These are phyloP conservation scores for Alethe castanea DNA, from an alignment of 2,113 vertebrate species.

Conservation along the genomic window DNA sequence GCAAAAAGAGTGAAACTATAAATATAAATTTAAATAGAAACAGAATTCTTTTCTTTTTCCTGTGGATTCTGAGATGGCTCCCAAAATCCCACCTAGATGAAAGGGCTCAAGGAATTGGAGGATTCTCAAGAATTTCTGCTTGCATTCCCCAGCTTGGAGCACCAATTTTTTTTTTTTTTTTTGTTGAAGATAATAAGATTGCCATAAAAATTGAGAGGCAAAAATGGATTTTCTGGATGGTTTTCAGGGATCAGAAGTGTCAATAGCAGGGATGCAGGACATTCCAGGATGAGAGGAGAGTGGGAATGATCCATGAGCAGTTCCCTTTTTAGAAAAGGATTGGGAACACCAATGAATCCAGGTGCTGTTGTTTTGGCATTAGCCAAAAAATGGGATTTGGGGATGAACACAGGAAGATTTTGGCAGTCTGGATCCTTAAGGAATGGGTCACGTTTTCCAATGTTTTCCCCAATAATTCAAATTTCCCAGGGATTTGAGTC, in stretches of 20 bases:
- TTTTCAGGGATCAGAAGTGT: not conserved
- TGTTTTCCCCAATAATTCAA: not conserved
- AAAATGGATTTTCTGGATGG: too few species aligned
- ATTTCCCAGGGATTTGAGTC: not conserved
- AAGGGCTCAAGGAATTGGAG: not conserved
- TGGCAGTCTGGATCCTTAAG: not conserved
- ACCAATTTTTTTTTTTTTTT: too few species aligned
- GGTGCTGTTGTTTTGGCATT: not conserved
- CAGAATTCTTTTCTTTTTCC: fast-evolving
- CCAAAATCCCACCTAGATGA: not conserved
- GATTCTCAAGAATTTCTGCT: not conserved
- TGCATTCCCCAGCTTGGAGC: too few species aligned
- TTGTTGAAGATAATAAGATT: too few species aligned
- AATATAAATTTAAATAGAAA: not conserved
- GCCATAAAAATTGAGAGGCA: too few species aligned
- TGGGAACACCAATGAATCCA: not conserved
- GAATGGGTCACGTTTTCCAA: not conserved
- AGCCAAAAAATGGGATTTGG: not conserved
- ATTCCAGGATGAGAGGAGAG: not conserved
- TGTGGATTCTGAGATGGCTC: not conserved
- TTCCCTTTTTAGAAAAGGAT: not conserved
- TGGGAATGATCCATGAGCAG: not conserved
- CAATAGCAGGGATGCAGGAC: too few species aligned
- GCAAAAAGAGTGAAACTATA: not conserved
- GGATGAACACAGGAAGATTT: not conserved